Percentiles rank a stretch among this genome's conserved stretches.
These are phyloP conservation scores for Erythrocercus mccallii DNA, from an alignment of 2,113 vertebrate genomes.

Conservation along the genomic window DNA sequence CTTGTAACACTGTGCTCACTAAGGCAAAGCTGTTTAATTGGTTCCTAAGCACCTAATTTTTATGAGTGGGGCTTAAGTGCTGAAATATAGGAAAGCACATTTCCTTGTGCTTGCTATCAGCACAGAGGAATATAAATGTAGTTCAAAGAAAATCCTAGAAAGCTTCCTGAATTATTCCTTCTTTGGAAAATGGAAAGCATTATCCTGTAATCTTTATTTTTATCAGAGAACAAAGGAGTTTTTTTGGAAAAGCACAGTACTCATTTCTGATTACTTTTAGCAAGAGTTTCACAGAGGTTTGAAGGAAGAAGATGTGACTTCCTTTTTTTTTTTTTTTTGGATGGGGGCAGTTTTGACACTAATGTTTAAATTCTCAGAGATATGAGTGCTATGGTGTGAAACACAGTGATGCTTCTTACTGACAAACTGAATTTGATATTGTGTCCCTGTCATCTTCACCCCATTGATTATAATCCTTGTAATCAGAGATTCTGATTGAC, in stretches of 20 bases:
- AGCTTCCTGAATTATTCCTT: neutral
- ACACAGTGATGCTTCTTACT: neutral
- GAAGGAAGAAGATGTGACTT: neutral
- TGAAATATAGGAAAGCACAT: neutral
- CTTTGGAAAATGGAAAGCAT: neutral
- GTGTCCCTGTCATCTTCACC: neutral
- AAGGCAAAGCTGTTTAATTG: constrained; percentile 47
- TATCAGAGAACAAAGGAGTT: neutral
- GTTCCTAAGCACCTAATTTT: constrained; percentile 62
- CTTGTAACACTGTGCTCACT: neutral
- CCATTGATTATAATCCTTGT: neutral
- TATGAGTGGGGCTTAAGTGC: neutral
- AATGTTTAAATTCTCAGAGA: neutral
- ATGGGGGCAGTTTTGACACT: neutral
- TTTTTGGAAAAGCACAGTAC: neutral
- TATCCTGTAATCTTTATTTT: neutral
- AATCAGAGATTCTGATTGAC: neutral
- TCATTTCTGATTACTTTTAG: neutral
- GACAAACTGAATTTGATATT: neutral
- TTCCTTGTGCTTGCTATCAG: neutral
- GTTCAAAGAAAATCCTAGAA: constrained; percentile 4
- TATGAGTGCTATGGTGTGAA: neutral
- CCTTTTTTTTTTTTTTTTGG: neutral
- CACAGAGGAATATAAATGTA: neutral
- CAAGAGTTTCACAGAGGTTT: neutral